phyloP scores from a whole-genome alignment of 2,113 vertebrate genomes.

The Ciconia maguari region DNA sequence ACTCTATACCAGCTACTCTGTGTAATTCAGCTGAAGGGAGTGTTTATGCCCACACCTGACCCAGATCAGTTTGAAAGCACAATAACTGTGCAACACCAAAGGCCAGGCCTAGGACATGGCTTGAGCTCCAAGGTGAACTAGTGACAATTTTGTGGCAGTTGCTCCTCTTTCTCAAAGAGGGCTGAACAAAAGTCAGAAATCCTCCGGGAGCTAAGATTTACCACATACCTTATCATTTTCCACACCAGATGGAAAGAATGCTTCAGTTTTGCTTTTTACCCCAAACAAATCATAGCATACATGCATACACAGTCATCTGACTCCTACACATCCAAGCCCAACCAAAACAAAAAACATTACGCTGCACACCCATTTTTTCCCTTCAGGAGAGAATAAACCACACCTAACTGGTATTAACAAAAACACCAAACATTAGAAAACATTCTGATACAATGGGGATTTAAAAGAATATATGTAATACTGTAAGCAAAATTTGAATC shows the following conservation, averaged over 20 bases:
- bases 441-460: not conserved
- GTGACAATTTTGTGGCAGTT: not conserved
- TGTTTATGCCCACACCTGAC: not conserved
- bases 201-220: not conserved
- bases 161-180: not conserved
- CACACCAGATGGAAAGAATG: not conserved
- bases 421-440: not conserved
- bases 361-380: not conserved
- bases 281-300: not conserved
- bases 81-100: not conserved
- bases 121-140: not conserved
- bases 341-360: not conserved
- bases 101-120: fast-evolving
- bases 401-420: slow-evolving; percentile 6
- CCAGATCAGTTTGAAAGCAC: not conserved
- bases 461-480: not conserved
- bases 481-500: not conserved
- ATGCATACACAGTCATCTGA: not conserved
- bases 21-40: not conserved
- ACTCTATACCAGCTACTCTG: not conserved
- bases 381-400: not conserved
- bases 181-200: not conserved
- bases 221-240: not conserved
- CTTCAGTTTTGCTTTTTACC: not conserved
- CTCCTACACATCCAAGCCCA: not conserved